Conservation (phyloP, 1,140 invertebrate genomes). For the Drosophila nigrodunni region DNA sequence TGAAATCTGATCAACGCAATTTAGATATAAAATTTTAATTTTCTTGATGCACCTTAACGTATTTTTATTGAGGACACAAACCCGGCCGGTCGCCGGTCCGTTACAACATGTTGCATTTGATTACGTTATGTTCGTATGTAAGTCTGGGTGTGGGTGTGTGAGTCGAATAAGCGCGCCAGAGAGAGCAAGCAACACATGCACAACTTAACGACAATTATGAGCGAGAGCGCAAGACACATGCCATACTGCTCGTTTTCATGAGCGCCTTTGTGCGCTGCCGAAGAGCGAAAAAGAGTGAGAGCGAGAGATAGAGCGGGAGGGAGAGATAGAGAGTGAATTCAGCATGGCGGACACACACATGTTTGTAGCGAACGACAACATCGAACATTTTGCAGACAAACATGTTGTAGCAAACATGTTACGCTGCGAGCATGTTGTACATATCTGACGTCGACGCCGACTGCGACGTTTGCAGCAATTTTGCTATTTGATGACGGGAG, state of each 20-base stretch:
- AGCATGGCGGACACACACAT: slow-evolving; percentile 23
- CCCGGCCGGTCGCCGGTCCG: slow-evolving; percentile 22
- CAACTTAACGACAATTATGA: slow-evolving; percentile 16
- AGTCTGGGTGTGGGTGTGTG: neutral
- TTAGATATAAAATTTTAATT: slow-evolving; percentile 28
- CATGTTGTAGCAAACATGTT: slow-evolving; percentile 6
- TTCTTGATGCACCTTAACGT: slow-evolving; percentile 39
- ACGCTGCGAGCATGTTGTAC: slow-evolving; percentile 9
- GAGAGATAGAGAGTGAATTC: slow-evolving; percentile 2
- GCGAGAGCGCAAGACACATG: slow-evolving; percentile 8
- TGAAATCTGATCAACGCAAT: slow-evolving; percentile 23
- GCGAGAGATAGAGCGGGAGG: neutral
- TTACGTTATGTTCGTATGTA: neutral
- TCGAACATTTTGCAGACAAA: slow-evolving; percentile 19
- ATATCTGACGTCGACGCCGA: slow-evolving; percentile 7
- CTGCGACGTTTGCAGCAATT: slow-evolving; percentile 1
- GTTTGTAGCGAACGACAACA: slow-evolving; percentile 46
- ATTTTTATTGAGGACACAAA: slow-evolving; percentile 66
- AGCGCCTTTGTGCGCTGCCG: neutral
- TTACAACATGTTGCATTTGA: slow-evolving; percentile 36
- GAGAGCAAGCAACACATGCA: slow-evolving; percentile 1
- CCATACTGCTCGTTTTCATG: slow-evolving; percentile 62
- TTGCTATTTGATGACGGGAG: neutral
- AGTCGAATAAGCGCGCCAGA: slow-evolving; percentile 3
- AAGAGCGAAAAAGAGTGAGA: neutral